These are phyloP conservation scores for Leptonema lineaticorne DNA, from an alignment of 1,140 invertebrate species.

Conservation along the genomic window DNA sequence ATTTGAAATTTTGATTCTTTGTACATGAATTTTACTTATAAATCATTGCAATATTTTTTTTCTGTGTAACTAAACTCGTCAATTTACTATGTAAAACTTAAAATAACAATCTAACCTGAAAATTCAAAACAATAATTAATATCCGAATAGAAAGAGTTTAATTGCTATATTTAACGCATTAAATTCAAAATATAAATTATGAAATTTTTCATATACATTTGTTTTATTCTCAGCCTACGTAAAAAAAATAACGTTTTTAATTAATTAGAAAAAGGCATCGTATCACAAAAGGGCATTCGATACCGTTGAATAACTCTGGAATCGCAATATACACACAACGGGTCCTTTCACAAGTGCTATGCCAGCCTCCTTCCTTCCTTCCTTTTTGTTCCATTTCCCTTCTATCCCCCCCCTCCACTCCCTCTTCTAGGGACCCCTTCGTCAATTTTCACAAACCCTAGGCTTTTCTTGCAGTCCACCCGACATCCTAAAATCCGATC, in stretches of 20 bases:
- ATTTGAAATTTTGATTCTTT: no score
- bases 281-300: slow-evolving; percentile 10
- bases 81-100: no score
- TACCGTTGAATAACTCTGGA: slow-evolving; percentile 21
- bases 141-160: no score
- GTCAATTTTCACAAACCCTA: slow-evolving; percentile 50
- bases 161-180: no score
- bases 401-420: slow-evolving; percentile 46
- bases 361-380: slow-evolving; percentile 31
- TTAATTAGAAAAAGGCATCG: background rate
- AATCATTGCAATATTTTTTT: no score
- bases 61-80: no score
- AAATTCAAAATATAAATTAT: no score
- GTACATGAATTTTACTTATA: no score
- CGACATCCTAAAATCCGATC: slow-evolving; percentile 57
- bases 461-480: slow-evolving; percentile 34
- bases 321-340: background rate
- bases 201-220: no score
- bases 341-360: slow-evolving; percentile 3
- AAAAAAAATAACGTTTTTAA: background rate
- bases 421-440: slow-evolving; percentile 47
- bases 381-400: slow-evolving; percentile 51
- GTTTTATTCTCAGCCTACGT: no score
- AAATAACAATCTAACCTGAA: no score
- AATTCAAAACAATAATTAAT: no score